Evolutionary conservation across 2,888 invertebrate genomes (phyloP).

Genomic region (Pollenia angustigena): DNA sequence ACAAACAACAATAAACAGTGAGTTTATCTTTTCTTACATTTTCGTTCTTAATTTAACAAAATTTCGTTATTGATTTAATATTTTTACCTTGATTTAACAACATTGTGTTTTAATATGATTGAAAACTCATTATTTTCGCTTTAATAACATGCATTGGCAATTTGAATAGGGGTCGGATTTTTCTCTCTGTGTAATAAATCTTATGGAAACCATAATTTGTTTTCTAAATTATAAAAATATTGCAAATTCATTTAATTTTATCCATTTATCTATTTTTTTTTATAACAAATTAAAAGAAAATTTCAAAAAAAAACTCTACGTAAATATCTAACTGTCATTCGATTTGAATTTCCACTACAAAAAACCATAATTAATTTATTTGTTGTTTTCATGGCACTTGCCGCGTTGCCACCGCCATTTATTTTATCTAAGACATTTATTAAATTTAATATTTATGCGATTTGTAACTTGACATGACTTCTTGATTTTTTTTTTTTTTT

Average conservation of each 20-base stretch:
- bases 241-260: background rate
- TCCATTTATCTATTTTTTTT: constrained; percentile 3
- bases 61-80: too few species aligned
- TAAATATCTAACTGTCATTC: constrained; percentile 23
- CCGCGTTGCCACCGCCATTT: constrained; percentile 40
- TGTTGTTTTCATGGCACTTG: constrained; percentile 28
- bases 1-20: too few species aligned
- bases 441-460: constrained; percentile 43
- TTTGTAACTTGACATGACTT: constrained; percentile 45
- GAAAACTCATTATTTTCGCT: too few species aligned
- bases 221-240: constrained; percentile 11
- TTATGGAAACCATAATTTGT: background rate
- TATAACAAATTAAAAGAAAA: background rate
- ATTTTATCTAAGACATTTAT: constrained; percentile 49
- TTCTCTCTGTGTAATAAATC: background rate
- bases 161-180: too few species aligned
- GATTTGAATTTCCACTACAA: constrained; percentile 24
- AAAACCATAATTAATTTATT: constrained; percentile 37
- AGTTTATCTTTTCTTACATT: too few species aligned
- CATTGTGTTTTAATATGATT: too few species aligned
- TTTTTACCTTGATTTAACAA: too few species aligned
- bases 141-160: too few species aligned
- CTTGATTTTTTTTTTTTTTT: constrained; percentile 43
- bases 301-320: constrained; percentile 5
- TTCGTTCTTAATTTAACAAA: too few species aligned